Evolutionary conservation across 2,797 vertebrate species (phyloP), one percentile per base, ranked within the genome.

Genomic region (Microctenopoma steveboyesi): DNA sequence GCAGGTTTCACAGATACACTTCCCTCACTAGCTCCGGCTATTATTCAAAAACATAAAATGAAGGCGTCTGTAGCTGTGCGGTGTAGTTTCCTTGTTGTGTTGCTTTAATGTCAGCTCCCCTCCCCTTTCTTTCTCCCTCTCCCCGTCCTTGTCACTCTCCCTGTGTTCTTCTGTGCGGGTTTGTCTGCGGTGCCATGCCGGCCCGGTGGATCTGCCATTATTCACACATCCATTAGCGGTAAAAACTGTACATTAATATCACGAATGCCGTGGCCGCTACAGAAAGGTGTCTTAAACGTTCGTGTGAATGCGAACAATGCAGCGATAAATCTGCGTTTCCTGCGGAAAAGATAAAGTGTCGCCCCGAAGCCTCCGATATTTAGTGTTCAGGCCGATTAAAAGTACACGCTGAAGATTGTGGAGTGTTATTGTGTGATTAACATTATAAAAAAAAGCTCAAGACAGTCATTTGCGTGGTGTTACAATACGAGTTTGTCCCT

Each of bases 71-170:
- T 64, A 78, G 86, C 86, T 84, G 72, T 53, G 89, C 89, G 64
- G 88, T 72, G 84, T 81, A 85, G 92, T 93, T 94, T 94, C 92
- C 93, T 94, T 92, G 92, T 93, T 93, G 92, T 94, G 93, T 91
- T 92, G 91, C 93, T 94, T 93, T 94, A 92, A 93, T 92, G 92
- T 93, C 91, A 90, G 76, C 69, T 91, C 90, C 89, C 93, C 92
- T 93, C 92, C 93, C 92, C 89, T 94, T 92, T 88, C 90, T 88
- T 90, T 83, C 90, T 91, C 71, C 66, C 81, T 74, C 81, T 80
- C 83, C 79, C 39, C 88, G 89, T 94, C 91, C 91, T 92, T 92
- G 88, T 93, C 93, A 89, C 86, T 89, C 91, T 92, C 76, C 77
- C 69, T 25, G 68, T 72, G 67, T 69, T 82, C 82, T 65, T 74